These are phyloP conservation scores for Gobionotothen gibberifrons DNA, from an alignment of 2,797 vertebrate genomes.

Conservation along the genomic window DNA sequence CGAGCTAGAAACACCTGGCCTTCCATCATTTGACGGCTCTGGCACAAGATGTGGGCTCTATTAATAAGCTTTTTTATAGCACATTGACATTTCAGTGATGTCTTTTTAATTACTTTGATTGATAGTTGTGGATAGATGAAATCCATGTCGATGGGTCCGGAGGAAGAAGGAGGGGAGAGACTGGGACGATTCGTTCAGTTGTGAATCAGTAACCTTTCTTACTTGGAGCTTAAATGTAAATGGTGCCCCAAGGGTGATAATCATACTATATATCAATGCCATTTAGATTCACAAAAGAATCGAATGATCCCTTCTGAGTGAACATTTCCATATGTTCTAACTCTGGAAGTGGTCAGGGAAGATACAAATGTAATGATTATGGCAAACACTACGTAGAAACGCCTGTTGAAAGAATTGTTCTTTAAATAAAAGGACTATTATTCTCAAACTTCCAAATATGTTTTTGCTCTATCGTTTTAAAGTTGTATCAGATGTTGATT, in stretches of 20 bases:
- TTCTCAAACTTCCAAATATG: background rate
- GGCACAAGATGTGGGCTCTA: conserved; percentile 37
- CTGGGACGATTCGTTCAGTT: conserved; percentile 40
- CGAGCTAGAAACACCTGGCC: conserved; percentile 59
- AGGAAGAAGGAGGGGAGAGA: conserved; percentile 4
- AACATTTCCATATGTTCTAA: conserved; percentile 21
- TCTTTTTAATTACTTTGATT: conserved; percentile 80
- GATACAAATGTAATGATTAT: conserved; percentile 42
- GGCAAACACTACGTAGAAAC: conserved; percentile 17
- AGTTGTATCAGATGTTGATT: background rate
- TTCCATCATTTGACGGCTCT: conserved; percentile 45
- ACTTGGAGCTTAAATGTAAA: conserved; percentile 67
- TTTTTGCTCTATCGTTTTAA: background rate
- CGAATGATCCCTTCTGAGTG: conserved; percentile 23
- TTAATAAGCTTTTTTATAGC: conserved; percentile 72
- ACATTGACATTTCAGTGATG: conserved; percentile 77
- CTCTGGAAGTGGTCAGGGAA: conserved; percentile 27
- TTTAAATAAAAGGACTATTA: conserved; percentile 20
- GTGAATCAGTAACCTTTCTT: conserved; percentile 69
- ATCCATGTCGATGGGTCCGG: conserved; percentile 33
- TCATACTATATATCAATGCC: conserved; percentile 51
- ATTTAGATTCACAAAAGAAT: conserved; percentile 57
- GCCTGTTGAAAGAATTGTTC: conserved; percentile 13
- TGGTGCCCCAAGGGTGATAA: conserved; percentile 44
- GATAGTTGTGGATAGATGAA: conserved; percentile 66